These are phyloP conservation scores for Rotaria socialis DNA, from an alignment of 2,888 invertebrate species.

Conservation along the genomic window DNA sequence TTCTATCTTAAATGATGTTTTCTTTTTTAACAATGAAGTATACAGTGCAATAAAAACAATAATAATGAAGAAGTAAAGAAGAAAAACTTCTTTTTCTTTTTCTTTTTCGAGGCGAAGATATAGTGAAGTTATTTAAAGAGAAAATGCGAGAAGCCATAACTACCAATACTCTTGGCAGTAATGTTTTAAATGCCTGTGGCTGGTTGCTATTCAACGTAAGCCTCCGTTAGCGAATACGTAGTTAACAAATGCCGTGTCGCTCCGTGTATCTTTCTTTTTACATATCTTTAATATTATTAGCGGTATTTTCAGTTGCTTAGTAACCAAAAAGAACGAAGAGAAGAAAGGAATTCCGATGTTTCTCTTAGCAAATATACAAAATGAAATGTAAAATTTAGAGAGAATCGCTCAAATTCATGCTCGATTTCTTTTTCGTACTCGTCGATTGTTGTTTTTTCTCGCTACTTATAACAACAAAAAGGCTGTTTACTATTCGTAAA, in stretches of 20 bases:
- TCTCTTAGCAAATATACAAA: not conserved
- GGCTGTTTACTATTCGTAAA: not conserved
- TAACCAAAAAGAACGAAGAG: not conserved
- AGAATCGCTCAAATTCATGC: too few species aligned
- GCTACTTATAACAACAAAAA: not conserved
- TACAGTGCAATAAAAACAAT: not conserved
- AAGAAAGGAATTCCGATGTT: not conserved
- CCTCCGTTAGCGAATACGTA: not conserved
- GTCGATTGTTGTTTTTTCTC: not conserved
- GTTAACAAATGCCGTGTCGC: not conserved
- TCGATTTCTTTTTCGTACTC: too few species aligned
- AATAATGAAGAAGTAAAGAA: not conserved
- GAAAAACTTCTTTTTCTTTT: not conserved
- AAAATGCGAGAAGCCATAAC: not conserved
- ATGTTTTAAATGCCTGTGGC: not conserved
- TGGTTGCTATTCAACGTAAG: conserved; percentile 21
- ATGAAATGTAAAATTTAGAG: too few species aligned
- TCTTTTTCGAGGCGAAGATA: not conserved
- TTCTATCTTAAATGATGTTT: not conserved
- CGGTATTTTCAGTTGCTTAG: not conserved
- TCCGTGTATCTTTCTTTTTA: not conserved
- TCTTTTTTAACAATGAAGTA: not conserved
- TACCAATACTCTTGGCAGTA: not conserved
- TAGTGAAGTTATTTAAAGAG: not conserved
- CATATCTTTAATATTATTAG: too few species aligned